Base-by-base conservation (phyloP, 2,888 invertebrate species). In the Zeuzera pyrina region DNA sequence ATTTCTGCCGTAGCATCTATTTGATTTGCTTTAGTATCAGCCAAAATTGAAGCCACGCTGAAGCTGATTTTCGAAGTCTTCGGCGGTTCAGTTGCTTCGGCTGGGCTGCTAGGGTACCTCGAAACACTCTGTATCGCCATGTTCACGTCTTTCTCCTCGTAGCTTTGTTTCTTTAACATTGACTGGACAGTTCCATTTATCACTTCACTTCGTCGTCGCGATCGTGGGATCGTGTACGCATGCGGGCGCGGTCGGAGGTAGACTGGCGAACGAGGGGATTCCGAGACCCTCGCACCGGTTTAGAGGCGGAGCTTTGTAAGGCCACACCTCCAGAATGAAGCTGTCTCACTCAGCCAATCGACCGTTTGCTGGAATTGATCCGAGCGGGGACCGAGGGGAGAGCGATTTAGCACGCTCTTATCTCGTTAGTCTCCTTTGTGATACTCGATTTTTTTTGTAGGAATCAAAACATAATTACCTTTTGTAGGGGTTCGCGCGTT, bases 31-130 rank as follows among this genome's bases (percentile, higher is more conserved):
- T 93, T 89, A 14, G 95, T 91, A 55, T 95, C 95, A 10, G 94
- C 90, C 46, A 96, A 77, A 43, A 95, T 86, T 1, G 95, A 93
- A 3, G 95, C 94, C 47, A 95, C 95, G 73, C 94, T 93, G 84
- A 96, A 95, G 74, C 90, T 91, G 57, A 91, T 88, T 51, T 90
- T 84, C 42, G 89, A 88, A 40, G 87, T 85, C 59, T 90, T 90
- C 10, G 83, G 78, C 1, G 79, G 78, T 36, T 79, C 87, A 44
- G 87, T 87, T 42, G 87, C 87, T 62, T 87, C 87, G 56, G 87
- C 88, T 43, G 87, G 86, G 68, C 87, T 85, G 74, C 87, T 85
- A 46, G 87, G 87, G 74, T 87, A 87, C 52, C 87, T 87, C 54
- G 88, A 87, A 67, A 88, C 77, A 65, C 85, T 87, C 78, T 88